Percentiles rank a stretch among this genome's conserved stretches.
Conservation (phyloP, 2,888 invertebrate species). For the Eumacrocentrus americanus region DNA sequence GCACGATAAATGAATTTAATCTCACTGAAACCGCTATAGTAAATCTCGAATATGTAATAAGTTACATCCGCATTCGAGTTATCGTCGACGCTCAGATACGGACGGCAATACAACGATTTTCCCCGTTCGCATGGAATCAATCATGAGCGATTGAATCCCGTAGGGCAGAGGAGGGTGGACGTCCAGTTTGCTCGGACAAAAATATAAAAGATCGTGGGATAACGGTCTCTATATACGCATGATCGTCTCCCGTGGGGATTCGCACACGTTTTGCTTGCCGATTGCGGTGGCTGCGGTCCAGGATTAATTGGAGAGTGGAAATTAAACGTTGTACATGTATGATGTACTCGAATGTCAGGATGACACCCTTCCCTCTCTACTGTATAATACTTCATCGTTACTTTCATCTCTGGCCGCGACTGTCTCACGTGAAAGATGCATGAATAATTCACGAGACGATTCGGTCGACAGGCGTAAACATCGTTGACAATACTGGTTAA, state of each 20-base stretch:
- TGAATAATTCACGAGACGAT: constrained; percentile 35
- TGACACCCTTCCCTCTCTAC: neutral
- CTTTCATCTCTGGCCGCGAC: neutral
- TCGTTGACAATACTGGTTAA: constrained; percentile 49
- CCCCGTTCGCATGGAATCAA: neutral
- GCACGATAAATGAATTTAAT: neutral
- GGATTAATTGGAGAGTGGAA: constrained; percentile 37
- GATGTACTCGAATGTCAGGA: too few relatives aligned
- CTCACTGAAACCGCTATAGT: neutral
- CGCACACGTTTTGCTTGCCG: constrained; percentile 12
- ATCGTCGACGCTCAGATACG: neutral
- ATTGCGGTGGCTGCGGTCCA: constrained; percentile 21
- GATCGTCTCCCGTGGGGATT: constrained; percentile 13
- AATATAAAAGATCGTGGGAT: constrained; percentile 29
- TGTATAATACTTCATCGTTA: neutral
- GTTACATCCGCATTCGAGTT: neutral
- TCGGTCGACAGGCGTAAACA: constrained; percentile 33
- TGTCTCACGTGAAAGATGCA: constrained; percentile 9
- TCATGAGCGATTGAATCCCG: constrained; percentile 10
- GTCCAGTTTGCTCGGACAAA: constrained; percentile 15
- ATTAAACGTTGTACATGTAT: constrained; percentile 31
- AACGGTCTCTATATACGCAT: constrained; percentile 12
- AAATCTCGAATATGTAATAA: neutral
- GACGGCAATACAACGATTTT: neutral
- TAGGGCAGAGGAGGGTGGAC: neutral